Evolutionary conservation across 2,797 vertebrate genomes (phyloP).

Genomic region (Pantherophis vulpinus): DNA sequence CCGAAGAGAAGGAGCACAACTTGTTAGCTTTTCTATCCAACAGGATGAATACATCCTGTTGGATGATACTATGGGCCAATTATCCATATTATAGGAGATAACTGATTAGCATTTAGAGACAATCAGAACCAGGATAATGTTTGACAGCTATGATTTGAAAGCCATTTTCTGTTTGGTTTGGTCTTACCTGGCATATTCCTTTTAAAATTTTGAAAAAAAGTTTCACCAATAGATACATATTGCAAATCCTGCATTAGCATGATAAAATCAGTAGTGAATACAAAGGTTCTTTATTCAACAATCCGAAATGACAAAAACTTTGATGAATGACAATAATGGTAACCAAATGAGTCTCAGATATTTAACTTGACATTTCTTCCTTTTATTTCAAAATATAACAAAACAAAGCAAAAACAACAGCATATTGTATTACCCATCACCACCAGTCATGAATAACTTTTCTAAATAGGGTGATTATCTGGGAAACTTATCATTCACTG

Average conservation of each 20-base stretch:
- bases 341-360: conserved; percentile 12
- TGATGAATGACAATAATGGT: neutral
- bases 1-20: neutral
- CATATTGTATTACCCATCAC: conserved; percentile 2
- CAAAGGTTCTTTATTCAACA: neutral
- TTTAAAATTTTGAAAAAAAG: neutral
- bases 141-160: neutral
- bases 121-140: neutral
- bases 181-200: neutral
- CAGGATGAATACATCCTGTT: neutral
- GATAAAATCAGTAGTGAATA: neutral
- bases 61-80: neutral
- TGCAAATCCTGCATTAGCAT: neutral
- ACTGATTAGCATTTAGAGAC: neutral
- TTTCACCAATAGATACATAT: neutral
- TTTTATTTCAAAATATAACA: conserved; percentile 11
- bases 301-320: neutral
- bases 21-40: neutral
- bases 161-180: neutral
- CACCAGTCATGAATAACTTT: conserved; percentile 18
- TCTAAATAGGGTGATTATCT: conserved; percentile 27
- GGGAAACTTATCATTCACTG: conserved; percentile 8
- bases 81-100: neutral
- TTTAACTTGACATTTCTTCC: conserved; percentile 13
- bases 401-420: neutral